phyloP scores from a whole-genome alignment of 2,113 vertebrate genomes.

The Scytalopus superciliaris region DNA sequence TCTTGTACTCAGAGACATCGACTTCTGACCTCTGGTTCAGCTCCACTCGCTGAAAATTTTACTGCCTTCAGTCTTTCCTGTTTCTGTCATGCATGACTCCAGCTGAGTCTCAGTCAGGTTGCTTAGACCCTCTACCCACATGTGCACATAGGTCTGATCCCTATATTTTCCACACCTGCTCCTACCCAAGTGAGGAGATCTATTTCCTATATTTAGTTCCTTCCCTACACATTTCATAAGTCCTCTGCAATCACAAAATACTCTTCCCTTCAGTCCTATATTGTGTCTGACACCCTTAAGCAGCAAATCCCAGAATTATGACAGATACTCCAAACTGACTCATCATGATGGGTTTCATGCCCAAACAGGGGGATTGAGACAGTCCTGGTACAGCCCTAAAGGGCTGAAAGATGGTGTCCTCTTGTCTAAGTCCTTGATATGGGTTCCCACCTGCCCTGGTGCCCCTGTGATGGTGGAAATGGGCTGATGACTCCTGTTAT shows the following conservation, averaged over 20 bases:
- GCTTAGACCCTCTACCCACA: background rate
- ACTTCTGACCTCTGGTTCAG: background rate
- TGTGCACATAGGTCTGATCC: background rate
- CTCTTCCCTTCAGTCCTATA: background rate
- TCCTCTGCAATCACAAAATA: background rate
- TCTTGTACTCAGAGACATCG: background rate
- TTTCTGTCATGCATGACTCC: background rate
- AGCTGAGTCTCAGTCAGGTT: background rate
- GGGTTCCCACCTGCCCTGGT: background rate
- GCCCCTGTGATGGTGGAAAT: background rate
- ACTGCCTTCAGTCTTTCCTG: background rate
- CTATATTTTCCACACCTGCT: background rate
- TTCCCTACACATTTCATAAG: background rate
- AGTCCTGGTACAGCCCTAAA: background rate
- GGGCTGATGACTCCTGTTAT: background rate
- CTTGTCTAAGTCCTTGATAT: background rate
- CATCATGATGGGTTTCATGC: accelerated
- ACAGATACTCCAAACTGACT: background rate
- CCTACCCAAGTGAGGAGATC: background rate
- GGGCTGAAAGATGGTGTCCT: background rate
- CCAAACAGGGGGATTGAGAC: background rate
- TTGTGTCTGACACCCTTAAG: background rate
- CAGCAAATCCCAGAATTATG: background rate
- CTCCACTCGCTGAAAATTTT: background rate
- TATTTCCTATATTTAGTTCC: background rate